Percentiles rank a stretch among this genome's conserved stretches.
These are phyloP conservation scores for Panthera tigris DNA, from an alignment of 2,113 vertebrate species.

Conservation along the genomic window DNA sequence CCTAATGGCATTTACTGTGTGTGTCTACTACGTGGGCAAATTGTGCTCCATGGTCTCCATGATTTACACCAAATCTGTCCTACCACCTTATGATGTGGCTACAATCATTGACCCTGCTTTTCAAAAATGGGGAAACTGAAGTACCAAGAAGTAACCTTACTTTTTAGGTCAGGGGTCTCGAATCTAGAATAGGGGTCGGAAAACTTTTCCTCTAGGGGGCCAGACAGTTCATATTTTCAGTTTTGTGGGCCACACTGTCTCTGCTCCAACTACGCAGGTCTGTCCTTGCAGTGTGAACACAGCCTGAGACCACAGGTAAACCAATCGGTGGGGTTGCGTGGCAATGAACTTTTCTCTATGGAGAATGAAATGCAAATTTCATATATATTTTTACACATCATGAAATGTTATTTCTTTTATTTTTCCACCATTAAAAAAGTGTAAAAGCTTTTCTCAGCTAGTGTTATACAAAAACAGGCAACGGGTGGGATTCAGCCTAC, in stretches of 20 bases:
- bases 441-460: neutral
- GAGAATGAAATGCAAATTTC: neutral
- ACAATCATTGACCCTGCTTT: neutral
- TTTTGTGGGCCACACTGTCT: fast-evolving
- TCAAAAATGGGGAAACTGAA: neutral
- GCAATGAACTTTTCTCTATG: neutral
- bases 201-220: neutral
- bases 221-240: neutral
- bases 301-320: fast-evolving
- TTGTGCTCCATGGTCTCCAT: neutral
- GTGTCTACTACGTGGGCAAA: neutral
- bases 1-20: neutral
- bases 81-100: too few relatives aligned
- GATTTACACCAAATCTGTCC: neutral
- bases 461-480: neutral
- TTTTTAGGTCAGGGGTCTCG: neutral
- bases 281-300: fast-evolving
- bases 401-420: neutral
- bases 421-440: neutral
- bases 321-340: fast-evolving
- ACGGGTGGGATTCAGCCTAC: neutral
- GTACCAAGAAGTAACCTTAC: neutral
- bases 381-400: neutral
- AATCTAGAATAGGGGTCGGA: neutral
- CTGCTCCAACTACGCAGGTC: neutral